Conservation (phyloP, 1,140 invertebrate species). For the Acromyrmex charruanus region DNA sequence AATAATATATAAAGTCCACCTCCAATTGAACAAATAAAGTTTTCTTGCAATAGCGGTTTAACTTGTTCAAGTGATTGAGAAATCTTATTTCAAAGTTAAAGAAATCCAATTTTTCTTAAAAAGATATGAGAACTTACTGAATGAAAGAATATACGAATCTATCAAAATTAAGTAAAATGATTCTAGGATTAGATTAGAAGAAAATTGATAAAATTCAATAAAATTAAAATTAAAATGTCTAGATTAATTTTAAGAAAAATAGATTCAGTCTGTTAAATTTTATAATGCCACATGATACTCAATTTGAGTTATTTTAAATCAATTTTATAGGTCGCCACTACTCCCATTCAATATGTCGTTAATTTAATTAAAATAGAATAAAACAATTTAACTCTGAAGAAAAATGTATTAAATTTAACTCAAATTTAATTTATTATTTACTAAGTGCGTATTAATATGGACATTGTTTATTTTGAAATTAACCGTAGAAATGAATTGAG, state of each 20-base stretch:
- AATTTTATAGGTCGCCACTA: no score
- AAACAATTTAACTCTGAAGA: no score
- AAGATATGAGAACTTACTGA: background rate
- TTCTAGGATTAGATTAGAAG: background rate
- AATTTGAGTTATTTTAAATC: no score
- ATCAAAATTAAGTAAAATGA: background rate
- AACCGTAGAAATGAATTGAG: no score
- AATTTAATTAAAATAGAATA: no score
- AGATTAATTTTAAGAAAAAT: background rate
- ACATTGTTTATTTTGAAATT: no score
- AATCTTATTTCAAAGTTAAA: background rate
- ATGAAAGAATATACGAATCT: background rate
- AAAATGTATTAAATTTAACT: no score
- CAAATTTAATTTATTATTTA: no score
- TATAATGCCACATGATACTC: no score
- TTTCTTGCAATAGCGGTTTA: background rate
- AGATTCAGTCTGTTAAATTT: background rate
- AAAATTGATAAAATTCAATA: background rate
- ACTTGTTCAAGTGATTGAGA: background rate
- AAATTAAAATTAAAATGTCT: background rate
- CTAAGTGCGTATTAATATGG: no score
- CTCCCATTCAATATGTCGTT: no score
- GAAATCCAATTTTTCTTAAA: background rate
- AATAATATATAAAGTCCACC: background rate
- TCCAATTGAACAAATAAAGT: background rate